phyloP scores from a whole-genome alignment of 1,140 invertebrate species.

The Halesus radiatus region DNA sequence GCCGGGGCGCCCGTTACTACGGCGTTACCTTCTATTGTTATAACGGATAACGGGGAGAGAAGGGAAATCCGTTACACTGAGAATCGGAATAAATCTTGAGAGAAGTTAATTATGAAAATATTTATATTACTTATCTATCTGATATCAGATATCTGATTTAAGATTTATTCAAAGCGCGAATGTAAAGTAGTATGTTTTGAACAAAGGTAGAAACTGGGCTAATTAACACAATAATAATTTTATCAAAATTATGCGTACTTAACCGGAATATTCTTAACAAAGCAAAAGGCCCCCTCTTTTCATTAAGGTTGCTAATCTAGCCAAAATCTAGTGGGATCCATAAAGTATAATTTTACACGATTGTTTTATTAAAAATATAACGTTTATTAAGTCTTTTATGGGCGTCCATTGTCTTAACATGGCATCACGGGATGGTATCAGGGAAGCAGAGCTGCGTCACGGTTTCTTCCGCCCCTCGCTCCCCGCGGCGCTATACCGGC shows the following conservation, averaged over 20 bases:
- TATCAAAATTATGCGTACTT: too few species aligned
- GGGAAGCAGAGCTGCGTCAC: conserved; percentile 42
- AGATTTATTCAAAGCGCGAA: too few species aligned
- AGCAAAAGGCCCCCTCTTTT: not conserved
- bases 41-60: conserved; percentile 21
- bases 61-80: conserved; percentile 51
- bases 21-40: conserved; percentile 54
- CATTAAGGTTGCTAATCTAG: not conserved
- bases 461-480: conserved; percentile 35
- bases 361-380: conserved; percentile 33
- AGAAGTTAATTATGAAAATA: conserved; percentile 25
- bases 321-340: not conserved
- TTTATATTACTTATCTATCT: not conserved
- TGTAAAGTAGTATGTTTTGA: too few species aligned
- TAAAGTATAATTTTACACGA: conserved; percentile 25
- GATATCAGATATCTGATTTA: too few species aligned
- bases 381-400: conserved; percentile 42
- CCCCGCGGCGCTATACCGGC: conserved; percentile 46
- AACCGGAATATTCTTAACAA: too few species aligned
- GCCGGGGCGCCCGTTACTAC: conserved; percentile 47
- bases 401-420: conserved; percentile 38
- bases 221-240: too few species aligned
- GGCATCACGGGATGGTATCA: conserved; percentile 40
- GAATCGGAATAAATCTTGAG: conserved; percentile 23
- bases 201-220: too few species aligned